Evolutionary conservation across 2,113 vertebrate genomes (phyloP).

Genomic region (Burhinus oedicnemus): DNA sequence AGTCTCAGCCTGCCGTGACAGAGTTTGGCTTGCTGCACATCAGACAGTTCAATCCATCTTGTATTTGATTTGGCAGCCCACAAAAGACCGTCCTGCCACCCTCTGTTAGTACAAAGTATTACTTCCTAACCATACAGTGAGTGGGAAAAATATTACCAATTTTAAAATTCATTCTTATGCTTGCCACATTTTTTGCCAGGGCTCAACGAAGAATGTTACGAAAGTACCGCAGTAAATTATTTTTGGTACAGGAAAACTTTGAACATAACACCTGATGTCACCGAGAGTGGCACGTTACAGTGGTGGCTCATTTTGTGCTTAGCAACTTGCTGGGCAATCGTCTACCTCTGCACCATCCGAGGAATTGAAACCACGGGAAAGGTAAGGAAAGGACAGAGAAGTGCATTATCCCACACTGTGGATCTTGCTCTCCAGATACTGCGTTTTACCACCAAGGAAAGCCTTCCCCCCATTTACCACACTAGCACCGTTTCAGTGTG

Average conservation of each 20-base stretch:
- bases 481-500: neutral
- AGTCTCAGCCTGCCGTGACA: neutral
- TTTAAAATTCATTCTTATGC: neutral
- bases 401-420: neutral
- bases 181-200: slow-evolving; percentile 64
- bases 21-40: neutral
- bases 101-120: neutral
- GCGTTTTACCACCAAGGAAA: neutral
- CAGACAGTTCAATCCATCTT: neutral
- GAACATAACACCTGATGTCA: slow-evolving; percentile 81
- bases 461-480: neutral
- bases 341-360: slow-evolving; percentile 87
- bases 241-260: slow-evolving; percentile 94
- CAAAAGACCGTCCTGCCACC: neutral
- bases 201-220: slow-evolving; percentile 79
- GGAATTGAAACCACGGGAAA: slow-evolving; percentile 90
- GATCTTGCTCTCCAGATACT: neutral
- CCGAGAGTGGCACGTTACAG: slow-evolving; percentile 74
- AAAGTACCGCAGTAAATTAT: slow-evolving; percentile 85
- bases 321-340: slow-evolving; percentile 79
- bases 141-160: neutral
- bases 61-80: neutral
- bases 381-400: slow-evolving; percentile 61
- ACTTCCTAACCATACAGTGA: neutral
- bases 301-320: slow-evolving; percentile 86